phyloP scores from a whole-genome alignment of 2,113 vertebrate genomes.

The Junco hyemalis region DNA sequence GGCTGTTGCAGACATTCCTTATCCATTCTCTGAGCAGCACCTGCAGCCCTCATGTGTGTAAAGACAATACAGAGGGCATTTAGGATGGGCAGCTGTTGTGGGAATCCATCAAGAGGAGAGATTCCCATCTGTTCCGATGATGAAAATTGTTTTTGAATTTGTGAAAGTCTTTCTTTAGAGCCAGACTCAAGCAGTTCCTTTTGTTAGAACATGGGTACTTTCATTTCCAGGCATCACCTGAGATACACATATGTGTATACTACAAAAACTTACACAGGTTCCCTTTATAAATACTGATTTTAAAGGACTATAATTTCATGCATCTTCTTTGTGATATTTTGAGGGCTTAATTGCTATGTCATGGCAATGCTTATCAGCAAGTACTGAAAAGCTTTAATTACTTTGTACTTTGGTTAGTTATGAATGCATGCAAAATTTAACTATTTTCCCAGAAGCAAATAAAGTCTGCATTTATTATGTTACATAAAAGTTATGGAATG shows the following conservation, averaged over 20 bases:
- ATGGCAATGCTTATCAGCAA: conserved; percentile 72
- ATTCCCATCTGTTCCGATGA: neutral
- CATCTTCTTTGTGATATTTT: conserved; percentile 64
- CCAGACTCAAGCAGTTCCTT: neutral
- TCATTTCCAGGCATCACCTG: conserved; percentile 19
- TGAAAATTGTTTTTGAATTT: neutral
- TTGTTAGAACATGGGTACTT: conserved; percentile 21
- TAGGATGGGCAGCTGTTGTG: neutral
- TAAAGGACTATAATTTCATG: conserved; percentile 67
- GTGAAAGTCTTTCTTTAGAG: neutral
- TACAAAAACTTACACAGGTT: conserved; percentile 26
- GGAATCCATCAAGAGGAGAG: neutral
- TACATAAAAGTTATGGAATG: conserved; percentile 72
- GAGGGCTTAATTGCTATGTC: conserved; percentile 74
- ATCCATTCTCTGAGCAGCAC: neutral
- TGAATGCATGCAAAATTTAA: conserved; percentile 72
- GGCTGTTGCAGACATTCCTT: neutral
- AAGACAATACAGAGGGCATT: neutral
- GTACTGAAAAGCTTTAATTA: conserved; percentile 77
- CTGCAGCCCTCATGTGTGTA: neutral
- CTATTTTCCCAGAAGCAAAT: conserved; percentile 72
- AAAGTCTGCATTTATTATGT: conserved; percentile 72
- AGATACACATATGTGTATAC: neutral
- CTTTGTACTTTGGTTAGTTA: conserved; percentile 71
- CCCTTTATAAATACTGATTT: conserved; percentile 54